phyloP scores from a whole-genome alignment of 2,888 invertebrate genomes.

The Tolmerus cingulatus region DNA sequence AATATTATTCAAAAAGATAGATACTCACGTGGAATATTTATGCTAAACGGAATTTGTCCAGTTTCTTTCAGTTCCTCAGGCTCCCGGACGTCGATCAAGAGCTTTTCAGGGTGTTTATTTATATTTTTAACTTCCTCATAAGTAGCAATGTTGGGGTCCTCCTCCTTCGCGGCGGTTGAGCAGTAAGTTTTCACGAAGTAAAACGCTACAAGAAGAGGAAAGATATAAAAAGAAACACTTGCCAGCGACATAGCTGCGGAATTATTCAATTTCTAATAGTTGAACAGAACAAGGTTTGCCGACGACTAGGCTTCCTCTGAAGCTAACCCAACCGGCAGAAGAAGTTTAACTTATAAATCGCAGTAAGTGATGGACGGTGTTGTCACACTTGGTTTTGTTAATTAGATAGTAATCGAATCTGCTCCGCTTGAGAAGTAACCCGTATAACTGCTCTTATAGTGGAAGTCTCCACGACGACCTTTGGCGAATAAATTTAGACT shows the following conservation, averaged over 20 bases:
- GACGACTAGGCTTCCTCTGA: neutral
- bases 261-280: neutral
- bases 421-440: neutral
- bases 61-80: slow-evolving; percentile 74
- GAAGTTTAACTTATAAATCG: neutral
- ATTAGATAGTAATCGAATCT: neutral
- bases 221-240: neutral
- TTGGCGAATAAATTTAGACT: neutral
- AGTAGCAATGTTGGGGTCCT: slow-evolving; percentile 46
- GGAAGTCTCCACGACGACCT: neutral
- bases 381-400: neutral
- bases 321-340: neutral
- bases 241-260: neutral
- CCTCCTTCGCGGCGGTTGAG: neutral
- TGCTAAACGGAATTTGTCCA: slow-evolving; percentile 76
- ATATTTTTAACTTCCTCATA: slow-evolving; percentile 64
- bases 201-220: neutral
- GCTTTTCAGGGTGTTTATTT: slow-evolving; percentile 63
- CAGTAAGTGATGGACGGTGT: neutral
- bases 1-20: neutral
- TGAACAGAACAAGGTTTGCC: neutral
- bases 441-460: neutral
- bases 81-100: slow-evolving; percentile 81
- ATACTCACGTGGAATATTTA: slow-evolving; percentile 77
- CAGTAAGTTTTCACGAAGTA: neutral